Base-by-base conservation (phyloP, 2,797 vertebrate genomes). In the Pristis pectinata region DNA sequence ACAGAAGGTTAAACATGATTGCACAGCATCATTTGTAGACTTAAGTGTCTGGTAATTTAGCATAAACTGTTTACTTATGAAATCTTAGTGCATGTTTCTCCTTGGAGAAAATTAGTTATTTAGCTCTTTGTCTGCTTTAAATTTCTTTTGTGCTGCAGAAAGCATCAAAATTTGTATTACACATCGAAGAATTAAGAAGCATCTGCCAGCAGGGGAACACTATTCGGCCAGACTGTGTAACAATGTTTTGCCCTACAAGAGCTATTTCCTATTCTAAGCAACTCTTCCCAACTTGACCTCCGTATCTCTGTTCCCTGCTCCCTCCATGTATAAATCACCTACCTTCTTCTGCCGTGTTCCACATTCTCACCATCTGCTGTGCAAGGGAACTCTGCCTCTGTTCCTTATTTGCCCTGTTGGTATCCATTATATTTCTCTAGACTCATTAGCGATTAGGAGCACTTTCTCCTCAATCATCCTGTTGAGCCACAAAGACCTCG, bases 1-100 rank as follows among this genome's bases (percentile, higher is more conserved):
- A 67, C 89, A 92, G 37, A 92, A 92, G 89, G 89, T 92, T 92
- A 67, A 92, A 92, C 64, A 70, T 92, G 89, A 92, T 92, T 92
- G 37, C 89, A 27, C 22, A 70, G 89, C 89, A 92, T 70, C 61
- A 70, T 92, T 92, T 92, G 61, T 89, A 70, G 89, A 92, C 22
- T 92, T 37, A 92, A 92, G 61, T 92, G 89, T 13, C 61, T 70
- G n/a, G 89, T n/a, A 37, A 92, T 67, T 92, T 92, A 92, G 89
- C 89, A 92, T 41, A 70, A 70, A 92, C 61, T 44, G 89, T 92
- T 92, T 92, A 92, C 37, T 92, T 92, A 70, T 70, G 61, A 92
- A 92, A 92, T 70, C 89, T 24, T 89, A 70, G 89, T 44, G 34
- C 59, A 92, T 70, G 61, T 91, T 91, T 91, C 37, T 91, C 53